Conservation (phyloP, 2,797 vertebrate genomes). For the Poeciliopsis gracilis region DNA sequence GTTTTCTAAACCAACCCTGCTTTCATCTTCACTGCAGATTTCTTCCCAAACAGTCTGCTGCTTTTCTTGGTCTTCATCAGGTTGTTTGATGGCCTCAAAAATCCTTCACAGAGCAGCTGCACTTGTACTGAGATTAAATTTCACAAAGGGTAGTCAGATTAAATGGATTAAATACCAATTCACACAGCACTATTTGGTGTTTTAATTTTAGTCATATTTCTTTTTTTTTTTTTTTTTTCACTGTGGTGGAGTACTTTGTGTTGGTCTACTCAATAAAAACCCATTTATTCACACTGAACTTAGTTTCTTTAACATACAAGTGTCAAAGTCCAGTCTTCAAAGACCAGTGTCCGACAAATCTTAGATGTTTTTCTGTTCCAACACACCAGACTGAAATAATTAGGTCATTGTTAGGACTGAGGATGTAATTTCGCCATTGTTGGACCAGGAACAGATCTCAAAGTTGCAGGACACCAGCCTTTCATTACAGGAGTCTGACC, state of each 20-base stretch:
- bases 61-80: background rate
- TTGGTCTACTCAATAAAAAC: background rate
- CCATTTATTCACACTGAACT: background rate
- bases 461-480: background rate
- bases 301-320: background rate
- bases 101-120: background rate
- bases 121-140: background rate
- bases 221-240: too few relatives aligned
- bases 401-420: too few relatives aligned
- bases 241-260: background rate
- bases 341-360: too few relatives aligned
- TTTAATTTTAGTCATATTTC: background rate
- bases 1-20: background rate
- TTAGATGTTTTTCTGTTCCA: too few relatives aligned
- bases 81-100: background rate
- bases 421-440: background rate
- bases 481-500: background rate
- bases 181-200: background rate
- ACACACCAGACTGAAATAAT: too few relatives aligned
- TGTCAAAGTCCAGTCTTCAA: too few relatives aligned
- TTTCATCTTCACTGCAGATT: background rate
- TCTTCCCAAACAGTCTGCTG: background rate
- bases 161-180: background rate
- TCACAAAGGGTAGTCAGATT: background rate
- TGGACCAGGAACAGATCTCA: background rate